These are phyloP conservation scores for Iselma pallidipennis DNA, from an alignment of 2,888 invertebrate species.

Conservation along the genomic window DNA sequence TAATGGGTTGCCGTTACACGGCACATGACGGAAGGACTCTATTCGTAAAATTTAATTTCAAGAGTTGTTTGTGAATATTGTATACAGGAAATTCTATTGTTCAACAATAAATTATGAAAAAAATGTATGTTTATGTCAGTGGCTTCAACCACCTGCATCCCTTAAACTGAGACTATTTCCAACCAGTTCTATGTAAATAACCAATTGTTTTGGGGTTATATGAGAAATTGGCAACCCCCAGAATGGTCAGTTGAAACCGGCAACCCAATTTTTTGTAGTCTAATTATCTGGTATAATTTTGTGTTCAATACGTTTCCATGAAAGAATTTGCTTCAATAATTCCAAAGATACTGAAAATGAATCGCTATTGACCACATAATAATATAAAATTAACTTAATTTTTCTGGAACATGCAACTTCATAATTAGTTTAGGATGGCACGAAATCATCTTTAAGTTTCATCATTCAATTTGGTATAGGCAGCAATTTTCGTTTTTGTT, in stretches of 20 bases:
- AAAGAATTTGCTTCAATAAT: no score
- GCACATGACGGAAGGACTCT: conserved; percentile 6
- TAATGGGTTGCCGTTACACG: conserved; percentile 7
- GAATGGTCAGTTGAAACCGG: no score
- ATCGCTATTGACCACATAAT: neutral
- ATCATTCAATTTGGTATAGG: neutral
- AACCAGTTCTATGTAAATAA: neutral
- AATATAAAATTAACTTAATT: neutral
- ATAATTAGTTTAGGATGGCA: neutral
- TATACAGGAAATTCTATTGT: neutral
- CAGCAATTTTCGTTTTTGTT: neutral
- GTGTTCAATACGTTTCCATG: no score
- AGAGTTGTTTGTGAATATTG: neutral
- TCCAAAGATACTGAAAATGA: neutral
- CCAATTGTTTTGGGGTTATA: no score
- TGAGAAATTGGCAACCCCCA: no score
- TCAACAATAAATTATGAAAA: neutral
- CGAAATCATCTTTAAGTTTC: neutral
- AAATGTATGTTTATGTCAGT: neutral
- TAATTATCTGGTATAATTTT: no score
- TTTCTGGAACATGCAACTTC: neutral
- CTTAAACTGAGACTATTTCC: neutral
- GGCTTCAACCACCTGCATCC: neutral
- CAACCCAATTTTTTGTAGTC: no score
- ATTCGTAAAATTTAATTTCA: conserved; percentile 5